Evolutionary conservation across 2,797 vertebrate genomes (phyloP), one percentile per base, ranked within the genome.

Genomic region (Coregonus suidteri): DNA sequence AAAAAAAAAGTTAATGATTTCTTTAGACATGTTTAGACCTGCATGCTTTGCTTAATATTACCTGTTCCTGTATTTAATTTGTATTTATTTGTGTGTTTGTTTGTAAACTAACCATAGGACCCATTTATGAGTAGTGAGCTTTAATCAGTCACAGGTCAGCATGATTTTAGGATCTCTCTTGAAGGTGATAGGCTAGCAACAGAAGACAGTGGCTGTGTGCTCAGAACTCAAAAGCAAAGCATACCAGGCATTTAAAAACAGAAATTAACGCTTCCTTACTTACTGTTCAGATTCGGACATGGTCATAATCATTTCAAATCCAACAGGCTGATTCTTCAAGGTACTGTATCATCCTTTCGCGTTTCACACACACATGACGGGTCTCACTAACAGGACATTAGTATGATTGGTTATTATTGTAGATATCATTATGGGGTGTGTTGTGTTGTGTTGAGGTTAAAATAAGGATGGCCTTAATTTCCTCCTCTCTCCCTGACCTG

Each of bases 1-100:
- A 78, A 34, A 34, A 35, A 4, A 47, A 47, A 87, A 74, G 66
- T 37, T 83, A 47, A 47, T 77, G 91, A 95, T 96, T 93, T 93
- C 93, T 91, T 93, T 75, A 75, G 76, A 66, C 67, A 20, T 71
- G 76, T 91, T 95, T 97, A 98, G 96, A 96, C 95, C 95, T 99
- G 98, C 98, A 99, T 99, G 97, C 98, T 96, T 98, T 97, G 96
- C 96, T 99, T 98, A 97, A 92, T 92, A 93, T 92, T 95, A 94
- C 82, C 94, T 62, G 54, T 92, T 92, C 90, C 85, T 92, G 81
- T 93, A 92, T 91, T 85, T 34, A 34, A 34, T 34, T 82, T 87
- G 31, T 34, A 47, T 47, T 47, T 47, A 77, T 80, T 85, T 54
- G 15, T 77, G 88, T 80, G 73, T 88, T 90, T 87, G 81, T 90